phyloP scores from a whole-genome alignment of 2,888 invertebrate species.

The Cataglyphis albicans region DNA sequence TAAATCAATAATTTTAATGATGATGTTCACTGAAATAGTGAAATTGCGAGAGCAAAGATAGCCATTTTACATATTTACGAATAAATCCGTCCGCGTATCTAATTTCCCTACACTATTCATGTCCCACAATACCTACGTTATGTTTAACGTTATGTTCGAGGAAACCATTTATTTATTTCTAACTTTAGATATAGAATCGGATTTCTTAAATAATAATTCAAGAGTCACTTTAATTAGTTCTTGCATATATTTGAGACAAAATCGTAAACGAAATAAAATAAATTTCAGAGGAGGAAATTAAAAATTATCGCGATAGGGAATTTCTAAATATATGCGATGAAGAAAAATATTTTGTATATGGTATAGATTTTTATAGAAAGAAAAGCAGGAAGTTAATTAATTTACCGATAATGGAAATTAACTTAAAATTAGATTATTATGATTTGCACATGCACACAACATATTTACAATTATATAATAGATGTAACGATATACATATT shows the following conservation, averaged over 20 bases:
- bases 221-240: background rate
- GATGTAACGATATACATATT: background rate
- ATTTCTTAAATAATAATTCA: constrained; percentile 3
- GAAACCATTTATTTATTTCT: background rate
- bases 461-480: background rate
- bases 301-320: background rate
- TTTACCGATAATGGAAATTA: constrained; percentile 19
- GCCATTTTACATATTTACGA: constrained; percentile 67
- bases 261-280: background rate
- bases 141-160: background rate
- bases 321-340: background rate
- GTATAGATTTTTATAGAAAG: constrained; percentile 14
- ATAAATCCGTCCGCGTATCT: constrained; percentile 53
- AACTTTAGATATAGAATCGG: background rate
- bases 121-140: background rate
- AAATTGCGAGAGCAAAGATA: constrained; percentile 49
- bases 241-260: background rate
- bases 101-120: background rate
- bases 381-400: background rate
- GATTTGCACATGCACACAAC: background rate
- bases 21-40: constrained; percentile 58
- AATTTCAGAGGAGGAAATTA: background rate
- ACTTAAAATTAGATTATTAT: constrained; percentile 22
- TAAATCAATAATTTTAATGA: background rate
- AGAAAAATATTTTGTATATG: background rate